Percentiles rank a stretch among this genome's conserved stretches.
Evolutionary conservation across 2,113 vertebrate species (phyloP).

Genomic region (Carassius carassius): DNA sequence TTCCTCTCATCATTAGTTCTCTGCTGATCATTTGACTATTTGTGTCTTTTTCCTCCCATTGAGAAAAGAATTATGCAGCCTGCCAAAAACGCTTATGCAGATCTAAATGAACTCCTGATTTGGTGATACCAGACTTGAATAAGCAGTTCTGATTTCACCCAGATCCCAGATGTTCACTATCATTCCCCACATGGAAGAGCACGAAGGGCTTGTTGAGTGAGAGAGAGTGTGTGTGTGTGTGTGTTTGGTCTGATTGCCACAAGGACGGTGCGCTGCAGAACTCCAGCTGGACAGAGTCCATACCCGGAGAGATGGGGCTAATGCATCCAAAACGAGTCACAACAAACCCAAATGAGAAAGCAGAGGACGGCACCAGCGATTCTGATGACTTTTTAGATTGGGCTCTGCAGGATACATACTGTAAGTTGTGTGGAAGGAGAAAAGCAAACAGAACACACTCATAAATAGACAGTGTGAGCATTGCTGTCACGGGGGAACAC

Average conservation of each 20-base stretch:
- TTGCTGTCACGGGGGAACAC: not conserved
- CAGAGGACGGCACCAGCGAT: not conserved
- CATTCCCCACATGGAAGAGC: not conserved
- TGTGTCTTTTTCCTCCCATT: not conserved
- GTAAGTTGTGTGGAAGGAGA: not conserved
- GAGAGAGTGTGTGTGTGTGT: not conserved
- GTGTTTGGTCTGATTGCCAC: not conserved
- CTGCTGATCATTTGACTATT: not conserved
- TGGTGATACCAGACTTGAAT: not conserved
- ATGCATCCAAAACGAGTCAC: not conserved
- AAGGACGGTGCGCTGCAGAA: not conserved
- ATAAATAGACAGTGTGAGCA: not conserved
- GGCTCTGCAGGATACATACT: not conserved
- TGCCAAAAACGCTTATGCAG: not conserved
- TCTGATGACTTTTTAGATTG: conserved; percentile 7
- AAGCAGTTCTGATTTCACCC: not conserved
- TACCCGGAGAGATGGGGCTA: not conserved
- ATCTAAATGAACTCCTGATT: not conserved
- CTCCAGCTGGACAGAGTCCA: conserved; percentile 1
- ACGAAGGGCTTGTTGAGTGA: not conserved
- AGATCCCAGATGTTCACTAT: conserved; percentile 26
- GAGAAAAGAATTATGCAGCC: not conserved
- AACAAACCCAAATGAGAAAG: not conserved
- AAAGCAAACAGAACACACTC: not conserved
- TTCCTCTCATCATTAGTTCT: not conserved